These are phyloP conservation scores for Ceraclea dissimilis DNA, from an alignment of 2,888 invertebrate genomes.

Conservation along the genomic window DNA sequence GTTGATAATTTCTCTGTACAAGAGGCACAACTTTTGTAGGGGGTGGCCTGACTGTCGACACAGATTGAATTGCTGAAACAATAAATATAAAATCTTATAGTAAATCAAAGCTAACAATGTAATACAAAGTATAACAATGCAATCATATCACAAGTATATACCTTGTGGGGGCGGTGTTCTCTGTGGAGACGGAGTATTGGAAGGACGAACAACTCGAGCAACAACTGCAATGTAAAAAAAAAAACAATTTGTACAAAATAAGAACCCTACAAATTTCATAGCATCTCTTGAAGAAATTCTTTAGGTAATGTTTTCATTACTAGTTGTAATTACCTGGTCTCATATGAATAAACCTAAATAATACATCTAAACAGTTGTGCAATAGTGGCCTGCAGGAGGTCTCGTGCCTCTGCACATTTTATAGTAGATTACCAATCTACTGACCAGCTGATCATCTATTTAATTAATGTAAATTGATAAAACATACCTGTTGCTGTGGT, in stretches of 20 bases:
- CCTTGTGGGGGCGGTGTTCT: constrained; percentile 23
- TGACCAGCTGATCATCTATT: no score
- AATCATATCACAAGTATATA: not conserved
- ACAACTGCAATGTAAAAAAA: constrained; percentile 14
- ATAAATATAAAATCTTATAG: constrained; percentile 2
- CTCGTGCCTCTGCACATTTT: no score
- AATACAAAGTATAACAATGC: not conserved
- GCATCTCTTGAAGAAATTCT: no score
- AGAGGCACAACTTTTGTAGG: constrained; percentile 41
- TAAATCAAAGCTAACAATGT: not conserved
- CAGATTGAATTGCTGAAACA: constrained; percentile 19
- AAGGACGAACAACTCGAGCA: constrained; percentile 21
- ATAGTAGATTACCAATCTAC: no score
- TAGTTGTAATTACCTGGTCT: no score
- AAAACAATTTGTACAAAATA: not conserved
- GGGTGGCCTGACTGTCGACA: constrained; percentile 25
- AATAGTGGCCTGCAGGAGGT: no score
- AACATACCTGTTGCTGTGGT: constrained; percentile 17
- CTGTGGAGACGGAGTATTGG: constrained; percentile 19
- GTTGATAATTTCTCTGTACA: constrained; percentile 43
- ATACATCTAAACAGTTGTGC: no score
- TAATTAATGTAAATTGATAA: no score
- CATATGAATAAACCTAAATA: no score
- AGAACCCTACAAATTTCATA: no score
- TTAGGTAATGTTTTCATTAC: no score